Evolutionary conservation across 2,113 vertebrate species (phyloP).

Genomic region (Rhinichthys klamathensis): DNA sequence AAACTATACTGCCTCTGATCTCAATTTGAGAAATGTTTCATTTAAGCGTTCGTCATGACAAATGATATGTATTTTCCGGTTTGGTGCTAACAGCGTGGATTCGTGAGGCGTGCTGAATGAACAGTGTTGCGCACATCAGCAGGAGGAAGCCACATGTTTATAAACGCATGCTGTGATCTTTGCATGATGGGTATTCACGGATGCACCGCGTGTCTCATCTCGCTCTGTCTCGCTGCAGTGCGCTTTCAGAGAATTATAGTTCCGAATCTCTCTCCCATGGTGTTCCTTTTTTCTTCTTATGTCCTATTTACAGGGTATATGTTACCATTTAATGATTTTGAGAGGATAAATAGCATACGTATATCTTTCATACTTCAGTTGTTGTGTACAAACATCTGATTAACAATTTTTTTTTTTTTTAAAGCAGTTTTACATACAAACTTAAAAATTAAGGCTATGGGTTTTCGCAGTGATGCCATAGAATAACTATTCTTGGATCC

Average conservation of each 20-base stretch:
- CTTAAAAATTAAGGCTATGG: too few species aligned
- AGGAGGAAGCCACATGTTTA: conserved; percentile 44
- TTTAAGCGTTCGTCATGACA: background rate
- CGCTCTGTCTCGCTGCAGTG: conserved; percentile 18
- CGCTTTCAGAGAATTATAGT: conserved; percentile 15
- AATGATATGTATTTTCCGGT: conserved; percentile 21
- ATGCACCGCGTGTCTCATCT: conserved; percentile 17
- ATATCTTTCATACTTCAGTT: background rate
- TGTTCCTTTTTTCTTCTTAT: conserved; percentile 1
- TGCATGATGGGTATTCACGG: conserved; percentile 34
- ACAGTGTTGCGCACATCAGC: conserved; percentile 24
- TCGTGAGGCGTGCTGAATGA: conserved; percentile 29
- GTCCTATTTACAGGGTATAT: background rate
- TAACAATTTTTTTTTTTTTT: too few species aligned
- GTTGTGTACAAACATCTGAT: background rate
- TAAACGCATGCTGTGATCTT: conserved; percentile 32
- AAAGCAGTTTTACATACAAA: background rate
- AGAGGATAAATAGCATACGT: background rate
- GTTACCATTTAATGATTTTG: background rate
- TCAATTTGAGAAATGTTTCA: background rate
- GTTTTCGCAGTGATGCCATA: too few species aligned
- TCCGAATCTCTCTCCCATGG: background rate
- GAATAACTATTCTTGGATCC: too few species aligned
- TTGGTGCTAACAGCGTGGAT: background rate
- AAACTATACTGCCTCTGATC: background rate